These are phyloP conservation scores for Reticulitermes lucifugus DNA, from an alignment of 2,888 invertebrate genomes.

Conservation along the genomic window DNA sequence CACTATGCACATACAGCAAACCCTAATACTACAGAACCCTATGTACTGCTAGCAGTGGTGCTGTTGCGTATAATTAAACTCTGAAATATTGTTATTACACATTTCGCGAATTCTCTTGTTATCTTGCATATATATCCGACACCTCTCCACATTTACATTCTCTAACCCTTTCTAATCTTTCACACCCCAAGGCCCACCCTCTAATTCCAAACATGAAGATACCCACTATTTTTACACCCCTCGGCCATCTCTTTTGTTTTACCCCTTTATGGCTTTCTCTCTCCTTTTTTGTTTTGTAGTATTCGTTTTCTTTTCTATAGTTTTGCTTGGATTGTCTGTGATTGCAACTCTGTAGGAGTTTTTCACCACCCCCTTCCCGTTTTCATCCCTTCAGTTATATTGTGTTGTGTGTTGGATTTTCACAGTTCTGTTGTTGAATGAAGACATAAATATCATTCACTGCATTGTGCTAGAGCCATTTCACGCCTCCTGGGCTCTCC, in stretches of 20 bases:
- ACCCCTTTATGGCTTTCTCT: constrained; percentile 18
- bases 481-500: constrained; percentile 56
- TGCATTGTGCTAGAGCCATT: constrained; percentile 37
- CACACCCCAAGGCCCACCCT: neutral
- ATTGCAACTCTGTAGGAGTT: constrained; percentile 32
- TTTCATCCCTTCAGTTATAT: constrained; percentile 34
- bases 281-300: neutral
- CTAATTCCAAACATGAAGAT: neutral
- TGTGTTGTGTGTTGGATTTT: constrained; percentile 46
- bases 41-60: constrained; percentile 4
- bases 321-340: constrained; percentile 31
- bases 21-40: constrained; percentile 26
- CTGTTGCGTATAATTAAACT: constrained; percentile 48
- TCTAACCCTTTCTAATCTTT: constrained; percentile 27
- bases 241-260: constrained; percentile 34
- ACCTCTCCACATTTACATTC: constrained; percentile 25
- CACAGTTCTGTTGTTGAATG: constrained; percentile 45
- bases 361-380: constrained; percentile 30
- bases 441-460: constrained; percentile 50
- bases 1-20: constrained; percentile 27
- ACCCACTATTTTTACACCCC: neutral
- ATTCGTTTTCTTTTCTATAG: constrained; percentile 6
- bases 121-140: constrained; percentile 42
- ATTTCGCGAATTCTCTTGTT: constrained; percentile 51
- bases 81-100: constrained; percentile 51